A percentile compares a stretch with the other conserved stretches of the same genome.
Evolutionary conservation across 2,113 vertebrate genomes (phyloP).

Genomic region (Cephalophus harveyi): DNA sequence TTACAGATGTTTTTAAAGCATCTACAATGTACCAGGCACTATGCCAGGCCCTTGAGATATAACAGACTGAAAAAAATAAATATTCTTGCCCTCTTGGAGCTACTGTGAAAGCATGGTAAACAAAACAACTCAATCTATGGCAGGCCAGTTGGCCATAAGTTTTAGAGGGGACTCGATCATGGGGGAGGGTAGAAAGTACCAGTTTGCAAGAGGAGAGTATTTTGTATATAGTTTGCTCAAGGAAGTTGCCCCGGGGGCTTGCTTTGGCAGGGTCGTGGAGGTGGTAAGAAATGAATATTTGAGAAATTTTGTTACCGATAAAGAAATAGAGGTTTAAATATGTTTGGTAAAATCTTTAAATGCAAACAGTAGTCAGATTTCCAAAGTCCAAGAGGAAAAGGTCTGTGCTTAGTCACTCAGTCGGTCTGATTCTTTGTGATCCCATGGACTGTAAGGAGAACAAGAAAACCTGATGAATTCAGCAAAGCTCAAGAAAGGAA

Average conservation of each 20-base stretch:
- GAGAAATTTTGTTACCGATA: neutral
- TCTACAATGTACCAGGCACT: neutral
- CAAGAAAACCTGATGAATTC: neutral
- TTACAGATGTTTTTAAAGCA: neutral
- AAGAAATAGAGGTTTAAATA: neutral
- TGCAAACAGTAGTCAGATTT: neutral
- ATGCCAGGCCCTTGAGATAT: neutral
- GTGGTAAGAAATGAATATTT: neutral
- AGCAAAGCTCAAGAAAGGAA: neutral
- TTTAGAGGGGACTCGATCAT: neutral
- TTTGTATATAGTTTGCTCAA: neutral
- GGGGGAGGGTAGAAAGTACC: neutral
- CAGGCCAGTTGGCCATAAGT: neutral
- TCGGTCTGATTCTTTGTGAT: neutral
- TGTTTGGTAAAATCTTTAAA: neutral
- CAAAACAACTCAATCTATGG: rapidly evolving
- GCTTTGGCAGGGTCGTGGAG: neutral
- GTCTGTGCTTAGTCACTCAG: neutral
- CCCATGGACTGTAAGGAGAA: neutral
- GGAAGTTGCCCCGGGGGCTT: neutral
- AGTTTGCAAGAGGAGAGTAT: neutral
- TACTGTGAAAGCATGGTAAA: neutral
- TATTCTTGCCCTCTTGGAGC: neutral
- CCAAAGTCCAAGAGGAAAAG: neutral
- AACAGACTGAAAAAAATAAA: neutral